Base-by-base conservation (phyloP, 2,797 vertebrate genomes). In the Chrosomus eos region DNA sequence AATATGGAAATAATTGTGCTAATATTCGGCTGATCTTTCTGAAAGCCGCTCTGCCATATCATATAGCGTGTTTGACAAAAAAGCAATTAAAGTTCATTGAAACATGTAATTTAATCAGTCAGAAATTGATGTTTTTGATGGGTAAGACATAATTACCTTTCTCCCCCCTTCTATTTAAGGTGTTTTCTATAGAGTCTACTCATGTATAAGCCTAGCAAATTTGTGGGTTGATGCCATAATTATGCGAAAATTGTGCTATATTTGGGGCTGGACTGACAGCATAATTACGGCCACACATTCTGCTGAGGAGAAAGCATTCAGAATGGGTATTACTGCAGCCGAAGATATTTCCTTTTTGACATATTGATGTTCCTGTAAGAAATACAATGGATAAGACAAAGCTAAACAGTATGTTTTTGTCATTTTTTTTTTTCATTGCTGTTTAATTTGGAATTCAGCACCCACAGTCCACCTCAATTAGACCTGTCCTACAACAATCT, bases 81-180 rank as follows among this genome's bases (percentile, higher is more conserved):
- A 95, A 94, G 94, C 95, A 96, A 96, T 97, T 96, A 96, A 94
- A 93, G 95, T 94, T 95, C 95, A 95, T 90, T 96, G 94, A 96
- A 94, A 97, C 95, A 95, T 96, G 93, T 95, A 95, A 96, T 96
- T 96, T 96, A 96, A 96, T 96, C 94, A 95, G 91, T 91, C 90
- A 91, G 93, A 89, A 87, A 93, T 86, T 88, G 95, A 95, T 95
- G 91, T 92, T 93, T 94, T 94, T 94, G 83, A 95, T 95, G 89
- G 90, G 90, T 89, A 92, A 90, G 87, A 91, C 88, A 90, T 89
- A 85, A 91, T 84, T 88, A 72, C 80, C 81, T 66, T 64, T 72
- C 43, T 72, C 62, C 45, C 18, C 38, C 13, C 31, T 68, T 38
- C 40, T 75, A 23, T 68, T 62, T 60, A 40, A 53, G 23, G 11